A percentile compares a stretch with the other conserved stretches of the same genome.
Conservation (phyloP, 2,113 vertebrate species). For the Nannobrachium achirus region DNA sequence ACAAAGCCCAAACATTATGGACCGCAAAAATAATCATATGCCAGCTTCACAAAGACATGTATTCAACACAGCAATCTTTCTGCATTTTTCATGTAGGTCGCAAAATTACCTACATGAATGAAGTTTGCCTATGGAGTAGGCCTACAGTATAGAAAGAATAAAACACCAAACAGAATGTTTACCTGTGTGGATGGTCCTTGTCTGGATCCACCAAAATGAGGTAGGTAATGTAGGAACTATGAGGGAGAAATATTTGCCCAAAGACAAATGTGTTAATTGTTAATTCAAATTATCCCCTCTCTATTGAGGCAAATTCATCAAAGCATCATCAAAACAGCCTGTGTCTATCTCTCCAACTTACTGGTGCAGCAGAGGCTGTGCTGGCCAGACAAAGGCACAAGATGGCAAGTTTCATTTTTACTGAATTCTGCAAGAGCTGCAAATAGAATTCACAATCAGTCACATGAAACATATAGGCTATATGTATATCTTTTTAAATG, state of each 20-base stretch:
- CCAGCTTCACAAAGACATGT: too few relatives aligned
- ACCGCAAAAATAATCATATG: too few relatives aligned
- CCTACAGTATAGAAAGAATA: too few relatives aligned
- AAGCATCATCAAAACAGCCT: not conserved
- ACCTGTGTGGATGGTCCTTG: slow-evolving; percentile 63
- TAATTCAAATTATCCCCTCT: not conserved
- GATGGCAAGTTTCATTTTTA: slow-evolving; percentile 69
- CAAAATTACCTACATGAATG: too few relatives aligned
- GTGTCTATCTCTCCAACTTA: slow-evolving; percentile 46
- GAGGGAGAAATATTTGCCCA: slow-evolving; percentile 23
- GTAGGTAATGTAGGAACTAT: slow-evolving; percentile 71
- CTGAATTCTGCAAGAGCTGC: slow-evolving; percentile 20
- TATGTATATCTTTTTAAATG: too few relatives aligned
- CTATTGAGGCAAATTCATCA: not conserved
- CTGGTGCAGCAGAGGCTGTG: slow-evolving; percentile 69
- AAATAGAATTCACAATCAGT: slow-evolving; percentile 10
- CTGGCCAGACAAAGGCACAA: slow-evolving; percentile 70
- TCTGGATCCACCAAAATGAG: slow-evolving; percentile 64
- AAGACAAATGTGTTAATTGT: not conserved
- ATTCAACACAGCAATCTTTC: too few relatives aligned
- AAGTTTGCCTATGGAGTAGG: too few relatives aligned
- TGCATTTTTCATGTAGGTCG: too few relatives aligned
- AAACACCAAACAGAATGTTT: too few relatives aligned
- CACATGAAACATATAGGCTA: too few relatives aligned
- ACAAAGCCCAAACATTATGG: not conserved